phyloP scores from a whole-genome alignment of 2,888 invertebrate species.

The Cremastinae sp. region DNA sequence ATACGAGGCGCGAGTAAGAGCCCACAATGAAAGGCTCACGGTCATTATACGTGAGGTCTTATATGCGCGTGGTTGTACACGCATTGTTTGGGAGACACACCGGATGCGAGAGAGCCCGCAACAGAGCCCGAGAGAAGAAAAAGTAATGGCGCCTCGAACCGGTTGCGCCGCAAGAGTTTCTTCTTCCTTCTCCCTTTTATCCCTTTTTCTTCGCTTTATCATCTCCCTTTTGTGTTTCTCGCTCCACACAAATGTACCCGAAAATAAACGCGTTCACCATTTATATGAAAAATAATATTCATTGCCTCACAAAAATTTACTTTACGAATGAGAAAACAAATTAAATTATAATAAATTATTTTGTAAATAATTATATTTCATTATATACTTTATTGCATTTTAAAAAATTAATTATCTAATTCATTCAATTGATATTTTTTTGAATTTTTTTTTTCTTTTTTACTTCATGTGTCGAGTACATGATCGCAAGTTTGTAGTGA shows the following conservation, averaged over 20 bases:
- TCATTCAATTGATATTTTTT: too few species aligned
- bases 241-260: background rate
- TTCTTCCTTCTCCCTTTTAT: slow-evolving; percentile 27
- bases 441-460: too few species aligned
- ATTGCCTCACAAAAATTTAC: too few species aligned
- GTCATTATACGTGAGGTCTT: slow-evolving; percentile 70
- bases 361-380: background rate
- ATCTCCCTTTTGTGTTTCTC: slow-evolving; percentile 21
- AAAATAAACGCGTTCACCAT: background rate
- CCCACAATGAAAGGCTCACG: slow-evolving; percentile 69
- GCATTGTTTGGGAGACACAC: slow-evolving; percentile 73
- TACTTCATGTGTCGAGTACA: too few species aligned
- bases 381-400: too few species aligned
- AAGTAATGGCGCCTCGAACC: slow-evolving; percentile 71
- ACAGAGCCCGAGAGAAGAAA: slow-evolving; percentile 62
- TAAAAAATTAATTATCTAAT: too few species aligned
- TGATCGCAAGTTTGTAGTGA: background rate
- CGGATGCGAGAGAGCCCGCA: slow-evolving; percentile 64
- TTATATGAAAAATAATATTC: background rate
- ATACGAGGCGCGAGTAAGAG: slow-evolving; percentile 37
- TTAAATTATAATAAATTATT: too few species aligned
- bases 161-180: slow-evolving; percentile 61
- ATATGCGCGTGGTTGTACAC: slow-evolving; percentile 55
- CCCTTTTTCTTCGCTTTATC: slow-evolving; percentile 1
- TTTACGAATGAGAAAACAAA: too few species aligned